Evolutionary conservation across 2,113 vertebrate species (phyloP), one percentile per base, ranked within the genome.

Genomic region (Ancistrus triradiatus): DNA sequence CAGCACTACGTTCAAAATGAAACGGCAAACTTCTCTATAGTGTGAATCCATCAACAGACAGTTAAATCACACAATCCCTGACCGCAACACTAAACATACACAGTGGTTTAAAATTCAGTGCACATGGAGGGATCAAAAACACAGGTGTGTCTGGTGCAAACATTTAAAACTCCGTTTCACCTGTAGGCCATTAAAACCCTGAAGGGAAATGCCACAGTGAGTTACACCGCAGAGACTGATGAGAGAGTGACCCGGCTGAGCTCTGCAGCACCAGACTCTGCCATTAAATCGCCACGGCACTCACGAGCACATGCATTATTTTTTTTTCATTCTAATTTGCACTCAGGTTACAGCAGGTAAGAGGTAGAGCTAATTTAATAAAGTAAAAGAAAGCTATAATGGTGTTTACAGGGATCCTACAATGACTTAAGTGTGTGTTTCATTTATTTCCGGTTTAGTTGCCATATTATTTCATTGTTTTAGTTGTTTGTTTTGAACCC

Each of bases 121-220:
- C 44, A 42, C 25, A 58, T 64, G 65, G 63, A 63, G 59, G 22
- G 53, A 62, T 72, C 69, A 72, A 72, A 63, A 58, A 64, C 55
- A 17, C 70, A 74, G 74, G 70, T 72, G 73, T 64, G 65, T 42
- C 38, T 37, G 43, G 38, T 11, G 44, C 9, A 67, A 69, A 31
- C 22, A 19, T 63, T 65, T 78, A 68, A 73, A 63, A 51, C 38
- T 31, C 17, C 33, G 64, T 51, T 71, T 74, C 65, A 75, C 70
- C 70, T 74, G 73, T 55, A 52, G 65, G 63, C 70, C 52, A 77
- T 77, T 79, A 79, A 69, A 73, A 70, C 40, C 44, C 70, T 73
- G 53, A 66, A 67, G 74, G 70, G 28, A 68, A 79, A 71, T 68
- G 70, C 49, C 75, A 69, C 40, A 60, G 37, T 68, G 57, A 70